Percentiles rank a stretch among this genome's conserved stretches.
Evolutionary conservation across 92 coral and sea anemone species (phyloP).

Genomic region (Parazoanthus atlanticus): DNA sequence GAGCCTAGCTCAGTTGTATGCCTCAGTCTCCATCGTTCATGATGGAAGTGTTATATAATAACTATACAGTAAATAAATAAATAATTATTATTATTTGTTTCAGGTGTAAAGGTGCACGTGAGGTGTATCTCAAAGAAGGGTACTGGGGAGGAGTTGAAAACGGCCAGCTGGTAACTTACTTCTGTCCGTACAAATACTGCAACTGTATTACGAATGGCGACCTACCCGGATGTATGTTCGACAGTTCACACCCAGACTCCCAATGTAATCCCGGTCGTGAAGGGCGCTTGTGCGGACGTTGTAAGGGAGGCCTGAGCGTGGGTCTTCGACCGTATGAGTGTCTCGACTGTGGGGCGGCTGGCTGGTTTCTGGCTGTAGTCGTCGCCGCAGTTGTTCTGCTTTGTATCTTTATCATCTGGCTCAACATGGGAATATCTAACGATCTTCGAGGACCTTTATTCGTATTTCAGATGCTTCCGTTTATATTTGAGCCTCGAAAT

Average conservation of each 20-base stretch:
- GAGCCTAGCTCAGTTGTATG: too few relatives aligned
- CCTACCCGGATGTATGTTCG: conserved; percentile 77
- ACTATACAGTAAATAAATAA: too few relatives aligned
- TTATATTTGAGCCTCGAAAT: conserved; percentile 69
- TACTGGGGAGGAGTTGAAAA: conserved; percentile 86
- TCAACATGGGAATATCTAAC: conserved; percentile 92
- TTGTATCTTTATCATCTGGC: conserved; percentile 70
- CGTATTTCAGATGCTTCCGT: conserved; percentile 95
- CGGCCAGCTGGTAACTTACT: conserved; percentile 75
- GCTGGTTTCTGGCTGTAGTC: conserved; percentile 69
- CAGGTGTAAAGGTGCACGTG: conserved; percentile 72
- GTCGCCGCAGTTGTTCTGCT: conserved; percentile 58
- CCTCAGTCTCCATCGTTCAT: too few relatives aligned
- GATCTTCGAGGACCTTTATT: conserved; percentile 96
- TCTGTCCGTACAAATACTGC: conserved; percentile 88
- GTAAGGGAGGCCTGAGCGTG: conserved; percentile 72
- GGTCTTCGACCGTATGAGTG: conserved; percentile 72
- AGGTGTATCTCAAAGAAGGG: conserved; percentile 81
- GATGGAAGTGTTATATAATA: too few relatives aligned
- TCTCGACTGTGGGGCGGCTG: conserved; percentile 49
- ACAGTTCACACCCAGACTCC: conserved; percentile 58
- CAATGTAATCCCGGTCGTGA: conserved; percentile 76
- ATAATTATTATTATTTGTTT: too few relatives aligned
- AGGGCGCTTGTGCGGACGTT: conserved; percentile 84
- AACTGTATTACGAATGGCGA: conserved; percentile 51